Base-by-base conservation (phyloP, 2,113 vertebrate genomes). In the Sardina pilchardus region DNA sequence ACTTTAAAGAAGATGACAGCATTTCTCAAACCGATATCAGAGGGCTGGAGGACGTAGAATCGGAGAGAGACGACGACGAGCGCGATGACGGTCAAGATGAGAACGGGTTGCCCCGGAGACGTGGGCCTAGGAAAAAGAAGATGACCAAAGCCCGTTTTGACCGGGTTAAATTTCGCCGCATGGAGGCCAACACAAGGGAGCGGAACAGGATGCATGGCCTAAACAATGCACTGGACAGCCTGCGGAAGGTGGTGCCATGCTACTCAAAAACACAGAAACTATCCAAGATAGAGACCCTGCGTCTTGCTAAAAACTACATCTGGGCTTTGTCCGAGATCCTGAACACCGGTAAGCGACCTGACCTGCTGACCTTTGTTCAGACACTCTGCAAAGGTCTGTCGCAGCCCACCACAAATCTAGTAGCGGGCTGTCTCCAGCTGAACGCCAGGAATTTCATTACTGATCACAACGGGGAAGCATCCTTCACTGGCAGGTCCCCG, bases 201-300 rank as follows among this genome's bases (percentile, higher is more conserved):
- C 92, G 97, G 87, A 97, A 95, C 90, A 89, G 97, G 24, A 98
- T 98, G 97, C 97, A 98, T 0, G 96, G 97, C 82, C 96, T 98
- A 88, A 98, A 98, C 0, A 96, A 97, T 0, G 97, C 97, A 5
- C 91, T 98, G 94, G 97, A 98, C 95, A 97, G 95, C 93, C 95
- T 98, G 91, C 94, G 97, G 81, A 98, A 97, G 93, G 97, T 98
- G 83, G 97, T 98, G 87, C 97, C 97, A 71, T 98, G 97, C 85
- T 97, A 97, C 87, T 98, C 97, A 67, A 98, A 97, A 94, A 98
- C 97, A 36, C 97, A 98, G 87, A 98, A 98, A 94, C 95, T 98
- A 67, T 98, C 97, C 88, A 98, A 98, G 93, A 98, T 98, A 87
- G 97, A 98, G 94, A 98, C 97, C 44, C 92, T 98, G 88, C 96